These are phyloP conservation scores for Lepus townsendii DNA, from an alignment of 2,797 vertebrate species.

Conservation along the genomic window DNA sequence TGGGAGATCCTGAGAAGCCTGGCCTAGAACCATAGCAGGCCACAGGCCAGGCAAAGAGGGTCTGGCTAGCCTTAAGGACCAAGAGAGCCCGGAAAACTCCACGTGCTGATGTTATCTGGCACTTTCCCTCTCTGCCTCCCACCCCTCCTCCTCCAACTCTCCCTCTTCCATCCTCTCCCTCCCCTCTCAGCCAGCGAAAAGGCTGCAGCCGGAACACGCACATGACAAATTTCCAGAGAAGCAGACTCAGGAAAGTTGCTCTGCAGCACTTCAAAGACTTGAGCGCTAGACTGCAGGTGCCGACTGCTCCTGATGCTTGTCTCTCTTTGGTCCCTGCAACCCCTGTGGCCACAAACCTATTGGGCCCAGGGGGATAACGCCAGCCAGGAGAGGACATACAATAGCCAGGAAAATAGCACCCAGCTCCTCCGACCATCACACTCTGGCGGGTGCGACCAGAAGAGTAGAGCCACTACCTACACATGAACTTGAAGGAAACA, in stretches of 20 bases:
- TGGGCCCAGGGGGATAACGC: neutral
- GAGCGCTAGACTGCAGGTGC: no score
- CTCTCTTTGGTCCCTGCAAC: neutral
- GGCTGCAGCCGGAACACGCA: no score
- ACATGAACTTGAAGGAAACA: neutral
- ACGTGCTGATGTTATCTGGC: neutral
- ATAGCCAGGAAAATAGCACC: neutral
- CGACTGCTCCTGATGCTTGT: neutral
- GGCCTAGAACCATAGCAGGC: neutral
- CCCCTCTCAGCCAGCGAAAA: neutral
- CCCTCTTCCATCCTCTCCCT: neutral
- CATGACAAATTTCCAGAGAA: neutral
- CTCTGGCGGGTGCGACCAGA: accelerated
- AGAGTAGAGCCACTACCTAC: neutral
- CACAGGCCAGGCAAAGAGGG: neutral
- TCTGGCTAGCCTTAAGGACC: neutral
- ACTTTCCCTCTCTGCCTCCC: neutral
- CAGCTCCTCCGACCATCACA: no score
- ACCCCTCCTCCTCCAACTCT: neutral
- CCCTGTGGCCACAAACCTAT: no score
- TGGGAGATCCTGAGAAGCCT: neutral
- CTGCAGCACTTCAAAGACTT: neutral
- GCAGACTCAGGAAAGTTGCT: neutral
- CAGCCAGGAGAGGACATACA: no score
- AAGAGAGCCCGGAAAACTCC: neutral